Percentiles rank a stretch among this genome's conserved stretches.
phyloP scores from a whole-genome alignment of 2,888 invertebrate species.

The Uropetala carovei region DNA sequence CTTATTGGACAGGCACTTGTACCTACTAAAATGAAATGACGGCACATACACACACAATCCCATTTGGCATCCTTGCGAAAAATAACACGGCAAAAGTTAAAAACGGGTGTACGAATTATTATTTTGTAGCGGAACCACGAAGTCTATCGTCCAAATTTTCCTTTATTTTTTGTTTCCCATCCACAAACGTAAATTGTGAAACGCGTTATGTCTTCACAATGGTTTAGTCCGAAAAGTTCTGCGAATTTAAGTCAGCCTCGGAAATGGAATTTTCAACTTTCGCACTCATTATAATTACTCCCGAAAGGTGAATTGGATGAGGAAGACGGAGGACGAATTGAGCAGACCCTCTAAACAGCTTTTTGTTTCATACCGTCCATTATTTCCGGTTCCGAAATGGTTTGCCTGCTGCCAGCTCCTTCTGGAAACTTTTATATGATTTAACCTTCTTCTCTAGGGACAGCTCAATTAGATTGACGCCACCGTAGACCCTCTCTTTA shows the following conservation, averaged over 20 bases:
- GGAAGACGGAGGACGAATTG: background rate
- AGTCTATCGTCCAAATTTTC: too few species aligned
- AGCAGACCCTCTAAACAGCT: background rate
- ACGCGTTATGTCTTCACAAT: too few species aligned
- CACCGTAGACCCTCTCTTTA: background rate
- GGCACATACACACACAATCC: too few species aligned
- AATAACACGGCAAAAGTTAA: too few species aligned
- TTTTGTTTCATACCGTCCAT: slow-evolving; percentile 6
- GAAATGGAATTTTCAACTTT: slow-evolving; percentile 63
- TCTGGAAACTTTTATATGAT: slow-evolving; percentile 24
- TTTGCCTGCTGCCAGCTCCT: background rate
- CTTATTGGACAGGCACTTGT: too few species aligned
- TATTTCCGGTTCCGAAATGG: slow-evolving; percentile 38
- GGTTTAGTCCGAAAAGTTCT: background rate
- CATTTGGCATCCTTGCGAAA: too few species aligned
- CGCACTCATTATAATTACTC: slow-evolving; percentile 41
- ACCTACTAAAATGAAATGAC: too few species aligned
- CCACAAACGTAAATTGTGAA: too few species aligned
- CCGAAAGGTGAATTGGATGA: background rate
- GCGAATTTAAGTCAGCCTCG: slow-evolving; percentile 37
- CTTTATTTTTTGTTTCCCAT: too few species aligned
- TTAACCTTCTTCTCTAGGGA: slow-evolving; percentile 19
- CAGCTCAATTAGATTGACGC: slow-evolving; percentile 15
- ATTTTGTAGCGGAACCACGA: too few species aligned
- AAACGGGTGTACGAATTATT: too few species aligned